Evolutionary conservation across 1,140 invertebrate species (phyloP), one percentile per base, ranked within the genome.

Genomic region (Chironomus striatipennis): DNA sequence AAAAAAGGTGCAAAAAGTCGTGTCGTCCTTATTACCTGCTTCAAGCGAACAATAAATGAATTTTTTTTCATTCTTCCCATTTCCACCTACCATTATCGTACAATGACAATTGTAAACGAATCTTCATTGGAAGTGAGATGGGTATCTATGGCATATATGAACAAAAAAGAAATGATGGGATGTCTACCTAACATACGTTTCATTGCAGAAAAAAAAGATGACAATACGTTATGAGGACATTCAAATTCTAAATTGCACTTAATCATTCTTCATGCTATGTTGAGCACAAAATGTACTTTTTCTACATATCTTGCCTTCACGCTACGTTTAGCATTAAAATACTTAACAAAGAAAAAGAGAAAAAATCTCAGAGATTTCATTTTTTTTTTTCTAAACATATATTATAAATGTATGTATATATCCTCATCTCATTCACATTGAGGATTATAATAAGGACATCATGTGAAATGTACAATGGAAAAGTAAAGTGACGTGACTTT

Each of bases 371-470:
- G 24, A 5, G 24, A 34, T 34, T 34, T 34, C 5, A 34, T 34
- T 34, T 34, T 5, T 2, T 34, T 34, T 34, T 34, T 34, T 34
- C n/a, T n/a, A n/a, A n/a, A n/a, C n/a, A n/a, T n/a, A n/a, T n/a
- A n/a, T 34, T 34, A 2, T 34, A 1, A 34, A 34, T 2, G 24
- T 5, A 34, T 34, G 5, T 34, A 34, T 34, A 34, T 34, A 34
- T 34, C 24, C 24, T 34, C 24, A 5, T 34, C 24, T 34, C 24
- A 34, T 34, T 34, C 24, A 34, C 24, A 34, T 34, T 10, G 1
- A 57, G 47, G 47, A 70, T 70, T 21, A 70, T 70, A n/a, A 70
- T 70, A 70, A 70, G 65, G 65, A 70, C 10, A 18, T 70, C 65
- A 70, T 20, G 17, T 34, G 24, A 34, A 34, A 34, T 34, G 2